These are phyloP conservation scores for Petrocephalus schoutedeni DNA, from an alignment of 2,797 vertebrate species.

Conservation along the genomic window DNA sequence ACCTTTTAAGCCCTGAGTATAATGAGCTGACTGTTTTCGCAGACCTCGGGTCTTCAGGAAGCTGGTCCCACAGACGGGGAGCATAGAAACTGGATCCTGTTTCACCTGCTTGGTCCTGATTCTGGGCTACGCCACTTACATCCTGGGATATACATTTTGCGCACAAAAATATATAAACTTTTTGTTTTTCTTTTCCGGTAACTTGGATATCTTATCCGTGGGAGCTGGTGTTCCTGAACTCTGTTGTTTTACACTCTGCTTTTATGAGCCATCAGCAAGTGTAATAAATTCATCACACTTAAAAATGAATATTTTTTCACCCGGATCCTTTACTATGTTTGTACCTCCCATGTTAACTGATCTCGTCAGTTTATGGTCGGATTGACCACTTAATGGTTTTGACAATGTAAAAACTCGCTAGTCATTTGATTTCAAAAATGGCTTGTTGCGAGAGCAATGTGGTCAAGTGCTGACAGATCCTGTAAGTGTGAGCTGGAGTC, in stretches of 20 bases:
- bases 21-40: no score
- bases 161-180: background rate
- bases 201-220: background rate
- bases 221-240: background rate
- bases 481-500: background rate
- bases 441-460: background rate
- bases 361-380: background rate
- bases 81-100: no score
- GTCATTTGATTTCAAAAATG: background rate
- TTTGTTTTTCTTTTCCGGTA: background rate
- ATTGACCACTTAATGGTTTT: background rate
- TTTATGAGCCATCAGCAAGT: background rate
- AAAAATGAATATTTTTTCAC: background rate
- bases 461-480: background rate
- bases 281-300: background rate
- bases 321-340: background rate
- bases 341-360: background rate
- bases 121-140: background rate
- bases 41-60: no score
- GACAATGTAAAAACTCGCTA: background rate
- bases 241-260: background rate
- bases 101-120: no score
- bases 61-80: no score
- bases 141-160: background rate
- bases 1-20: no score